These are phyloP conservation scores for Monochamus alternatus DNA, from an alignment of 2,888 invertebrate species.

Conservation along the genomic window DNA sequence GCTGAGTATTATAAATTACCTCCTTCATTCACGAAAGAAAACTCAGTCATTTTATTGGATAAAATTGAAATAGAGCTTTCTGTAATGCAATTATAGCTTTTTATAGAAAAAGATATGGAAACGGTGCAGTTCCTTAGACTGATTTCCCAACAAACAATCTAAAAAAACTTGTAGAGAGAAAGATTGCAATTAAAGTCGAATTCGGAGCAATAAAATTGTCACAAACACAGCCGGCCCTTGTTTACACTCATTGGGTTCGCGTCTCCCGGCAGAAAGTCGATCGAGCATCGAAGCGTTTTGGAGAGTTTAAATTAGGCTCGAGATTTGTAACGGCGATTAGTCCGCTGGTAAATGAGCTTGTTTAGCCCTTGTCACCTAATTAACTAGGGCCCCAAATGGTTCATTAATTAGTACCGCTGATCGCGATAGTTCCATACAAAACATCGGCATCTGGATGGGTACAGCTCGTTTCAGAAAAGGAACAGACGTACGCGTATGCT, in stretches of 20 bases:
- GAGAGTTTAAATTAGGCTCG: conserved; percentile 38
- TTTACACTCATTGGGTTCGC: conserved; percentile 14
- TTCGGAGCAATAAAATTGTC: conserved; percentile 31
- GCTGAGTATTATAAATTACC: no score
- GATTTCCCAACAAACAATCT: no score
- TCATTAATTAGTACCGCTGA: conserved; percentile 60
- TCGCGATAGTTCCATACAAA: conserved; percentile 20
- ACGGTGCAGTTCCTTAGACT: no score
- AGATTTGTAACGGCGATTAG: conserved; percentile 40
- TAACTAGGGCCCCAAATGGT: conserved; percentile 63
- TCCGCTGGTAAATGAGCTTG: conserved; percentile 55
- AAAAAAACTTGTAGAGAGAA: not conserved
- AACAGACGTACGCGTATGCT: no score
- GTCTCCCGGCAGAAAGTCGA: conserved; percentile 21
- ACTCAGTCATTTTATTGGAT: no score
- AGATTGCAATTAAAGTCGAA: conserved; percentile 25
- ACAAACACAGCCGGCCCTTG: conserved; percentile 28
- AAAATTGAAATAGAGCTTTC: no score
- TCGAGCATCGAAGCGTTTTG: conserved; percentile 10
- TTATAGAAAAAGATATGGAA: no score
- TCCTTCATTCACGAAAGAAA: no score
- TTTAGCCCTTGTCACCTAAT: conserved; percentile 63
- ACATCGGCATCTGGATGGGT: not conserved
- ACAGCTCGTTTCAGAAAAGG: no score
- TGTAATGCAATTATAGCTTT: no score